phyloP scores from a whole-genome alignment of 2,113 vertebrate species.

The Mus spicilegus region DNA sequence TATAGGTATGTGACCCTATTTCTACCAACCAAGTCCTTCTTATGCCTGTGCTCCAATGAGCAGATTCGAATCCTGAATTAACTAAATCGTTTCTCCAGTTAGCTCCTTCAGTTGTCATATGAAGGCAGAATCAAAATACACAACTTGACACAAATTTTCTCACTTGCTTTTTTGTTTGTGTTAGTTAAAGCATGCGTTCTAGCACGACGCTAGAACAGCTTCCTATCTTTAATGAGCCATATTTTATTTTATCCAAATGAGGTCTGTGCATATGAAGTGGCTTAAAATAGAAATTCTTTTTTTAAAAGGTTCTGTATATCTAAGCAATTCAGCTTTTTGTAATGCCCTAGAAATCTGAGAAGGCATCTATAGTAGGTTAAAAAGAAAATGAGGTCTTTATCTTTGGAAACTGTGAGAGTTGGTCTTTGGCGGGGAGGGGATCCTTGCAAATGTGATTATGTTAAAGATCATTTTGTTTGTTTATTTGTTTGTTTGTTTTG shows the following conservation, averaged over 20 bases:
- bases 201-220: neutral
- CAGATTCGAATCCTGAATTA: neutral
- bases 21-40: neutral
- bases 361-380: neutral
- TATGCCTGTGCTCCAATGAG: neutral
- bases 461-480: neutral
- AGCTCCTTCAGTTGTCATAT: neutral
- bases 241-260: conserved; percentile 49
- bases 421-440: neutral
- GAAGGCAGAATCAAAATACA: neutral
- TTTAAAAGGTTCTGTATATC: neutral
- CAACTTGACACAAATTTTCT: neutral
- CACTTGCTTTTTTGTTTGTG: neutral
- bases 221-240: neutral
- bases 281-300: conserved; percentile 25
- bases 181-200: conserved; percentile 32
- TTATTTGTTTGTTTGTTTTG: neutral
- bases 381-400: neutral
- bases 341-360: conserved; percentile 28
- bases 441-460: neutral
- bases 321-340: conserved; percentile 14
- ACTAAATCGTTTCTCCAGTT: neutral
- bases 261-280: neutral
- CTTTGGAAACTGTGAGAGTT: neutral
- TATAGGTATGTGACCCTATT: neutral